A percentile compares a stretch with the other conserved stretches of the same genome.
Evolutionary conservation across 1,140 invertebrate genomes (phyloP).

Genomic region (Chrysoperla carnea): DNA sequence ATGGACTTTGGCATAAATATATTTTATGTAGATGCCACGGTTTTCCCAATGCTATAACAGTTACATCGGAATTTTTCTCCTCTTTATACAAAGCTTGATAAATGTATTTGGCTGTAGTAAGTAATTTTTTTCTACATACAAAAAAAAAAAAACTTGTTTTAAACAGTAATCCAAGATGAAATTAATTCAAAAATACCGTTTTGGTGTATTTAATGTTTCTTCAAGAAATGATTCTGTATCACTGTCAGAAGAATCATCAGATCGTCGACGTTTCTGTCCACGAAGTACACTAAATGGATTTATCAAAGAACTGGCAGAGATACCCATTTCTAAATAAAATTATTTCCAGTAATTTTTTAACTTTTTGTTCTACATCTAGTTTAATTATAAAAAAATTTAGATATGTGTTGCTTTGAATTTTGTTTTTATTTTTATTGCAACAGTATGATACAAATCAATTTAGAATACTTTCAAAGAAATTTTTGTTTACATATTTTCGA

Average conservation of each 20-base stretch:
- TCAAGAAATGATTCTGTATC: not conserved
- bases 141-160: not conserved
- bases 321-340: no score
- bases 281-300: not conserved
- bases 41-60: slow-evolving; percentile 48
- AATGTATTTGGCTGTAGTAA: slow-evolving; percentile 59
- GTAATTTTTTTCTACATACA: slow-evolving; percentile 44
- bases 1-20: slow-evolving; percentile 63
- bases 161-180: not conserved
- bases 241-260: not conserved
- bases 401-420: no score
- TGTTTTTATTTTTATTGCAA: no score
- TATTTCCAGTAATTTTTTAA: no score
- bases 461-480: no score
- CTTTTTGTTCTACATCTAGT: no score
- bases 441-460: no score
- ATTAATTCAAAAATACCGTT: not conserved
- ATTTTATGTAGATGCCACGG: slow-evolving; percentile 65
- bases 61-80: slow-evolving; percentile 59
- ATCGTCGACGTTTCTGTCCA: not conserved
- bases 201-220: not conserved
- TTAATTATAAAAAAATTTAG: no score
- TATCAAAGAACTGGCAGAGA: no score
- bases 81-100: slow-evolving; percentile 62
- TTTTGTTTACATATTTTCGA: no score